A percentile compares a stretch with the other conserved stretches of the same genome.
phyloP scores from a whole-genome alignment of 2,888 invertebrate species.

The Chouioia cunea region DNA sequence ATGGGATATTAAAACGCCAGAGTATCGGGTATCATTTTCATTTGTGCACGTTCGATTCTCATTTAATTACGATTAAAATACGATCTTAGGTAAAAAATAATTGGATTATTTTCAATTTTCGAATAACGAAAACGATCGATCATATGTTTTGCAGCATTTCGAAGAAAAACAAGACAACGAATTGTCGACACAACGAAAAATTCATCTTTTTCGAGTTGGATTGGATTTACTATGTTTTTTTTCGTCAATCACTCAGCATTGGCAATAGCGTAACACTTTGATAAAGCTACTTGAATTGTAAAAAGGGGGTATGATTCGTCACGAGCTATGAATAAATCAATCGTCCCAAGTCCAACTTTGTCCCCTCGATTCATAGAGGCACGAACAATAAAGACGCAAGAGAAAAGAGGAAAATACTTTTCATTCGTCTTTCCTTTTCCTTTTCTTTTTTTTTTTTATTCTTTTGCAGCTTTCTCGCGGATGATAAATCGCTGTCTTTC shows the following conservation, averaged over 20 bases:
- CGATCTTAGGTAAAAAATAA: too few relatives aligned
- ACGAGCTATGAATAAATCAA: constrained; percentile 58
- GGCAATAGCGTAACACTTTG: constrained; percentile 52
- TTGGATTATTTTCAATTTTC: too few relatives aligned
- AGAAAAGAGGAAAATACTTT: constrained; percentile 45
- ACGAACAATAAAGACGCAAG: constrained; percentile 43
- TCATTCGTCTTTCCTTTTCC: constrained; percentile 32
- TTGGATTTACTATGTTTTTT: too few relatives aligned
- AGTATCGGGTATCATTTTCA: too few relatives aligned
- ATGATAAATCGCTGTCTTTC: constrained; percentile 63
- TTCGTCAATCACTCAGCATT: constrained; percentile 32
- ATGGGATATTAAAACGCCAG: too few relatives aligned
- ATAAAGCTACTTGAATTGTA: too few relatives aligned
- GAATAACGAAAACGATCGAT: too few relatives aligned
- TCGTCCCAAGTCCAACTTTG: constrained; percentile 37
- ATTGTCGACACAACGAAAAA: too few relatives aligned
- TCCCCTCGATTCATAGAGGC: constrained; percentile 47
- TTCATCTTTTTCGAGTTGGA: constrained; percentile 45
- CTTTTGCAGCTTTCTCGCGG: constrained; percentile 31
- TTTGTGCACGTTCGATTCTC: too few relatives aligned
- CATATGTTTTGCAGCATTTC: too few relatives aligned
- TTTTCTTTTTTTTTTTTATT: constrained; percentile 37
- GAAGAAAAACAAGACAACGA: too few relatives aligned
- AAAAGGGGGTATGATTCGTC: constrained; percentile 50
- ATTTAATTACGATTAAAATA: too few relatives aligned